Base-by-base conservation (phyloP, 2,113 vertebrate species). In the Sterrhoptilus dennistouni region DNA sequence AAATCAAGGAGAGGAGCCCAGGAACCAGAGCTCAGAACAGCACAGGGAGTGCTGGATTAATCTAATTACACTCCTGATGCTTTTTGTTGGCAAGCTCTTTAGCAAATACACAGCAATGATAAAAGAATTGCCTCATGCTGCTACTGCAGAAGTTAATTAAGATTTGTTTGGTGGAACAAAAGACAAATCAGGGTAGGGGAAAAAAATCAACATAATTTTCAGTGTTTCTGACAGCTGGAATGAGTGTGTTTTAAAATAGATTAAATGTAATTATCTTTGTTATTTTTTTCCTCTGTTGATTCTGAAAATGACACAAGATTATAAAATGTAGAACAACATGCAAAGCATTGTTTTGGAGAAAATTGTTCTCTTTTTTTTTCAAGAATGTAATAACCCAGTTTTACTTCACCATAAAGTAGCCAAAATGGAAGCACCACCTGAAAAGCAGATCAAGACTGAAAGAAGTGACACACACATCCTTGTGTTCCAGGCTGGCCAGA, bases 151-250 rank as follows among this genome's bases (percentile, higher is more conserved):
- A 93, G 63, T 74, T 93, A 83, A 84, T 93, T 93, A 95, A 96
- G 52, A 84, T 88, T 93, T 89, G 87, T 83, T 95, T 95, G 71
- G 35, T 72, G 36, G 77, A 95, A 96, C 65, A 90, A 92, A 95
- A 87, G 64, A 85, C 66, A 97, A 96, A 81, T 59, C 47, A 75
- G 20, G 13, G 22, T 10, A 76, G 68, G 23, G 40, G 27, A 50
- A 69, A 84, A 78, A 78, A 88, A 79, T 40, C 54, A 63, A 87
- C 83, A 28, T 66, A 36, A 77, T 75, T 74, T 74, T 78, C 40
- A 89, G 69, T 83, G 83, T 4, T 44, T 88, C 57, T 90, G 70
- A 81, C 44, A 82, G 78, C 12, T 85, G 54, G 66, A 79, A 22
- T 72, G 40, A 75, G 9, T 3, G 11, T 35, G n/a, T 40, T 64